phyloP scores from a whole-genome alignment of 2,113 vertebrate genomes.

The Perccottus glenii region DNA sequence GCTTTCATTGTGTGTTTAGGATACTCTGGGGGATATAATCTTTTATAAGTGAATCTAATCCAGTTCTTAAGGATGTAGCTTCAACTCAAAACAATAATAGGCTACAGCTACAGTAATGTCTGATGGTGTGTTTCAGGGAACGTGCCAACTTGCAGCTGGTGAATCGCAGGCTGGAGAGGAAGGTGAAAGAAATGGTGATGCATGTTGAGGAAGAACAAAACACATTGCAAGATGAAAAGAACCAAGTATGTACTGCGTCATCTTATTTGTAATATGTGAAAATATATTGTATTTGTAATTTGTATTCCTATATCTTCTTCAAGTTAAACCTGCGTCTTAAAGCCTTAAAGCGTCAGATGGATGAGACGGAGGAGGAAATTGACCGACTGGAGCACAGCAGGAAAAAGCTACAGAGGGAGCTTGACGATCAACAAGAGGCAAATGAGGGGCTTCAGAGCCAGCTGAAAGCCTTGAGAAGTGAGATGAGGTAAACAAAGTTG shows the following conservation, averaged over 20 bases:
- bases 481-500: slow-evolving; percentile 84
- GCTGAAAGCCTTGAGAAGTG: slow-evolving; percentile 85
- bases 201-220: slow-evolving; percentile 94
- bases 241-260: slow-evolving; percentile 78
- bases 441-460: slow-evolving; percentile 94
- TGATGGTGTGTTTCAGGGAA: slow-evolving; percentile 79
- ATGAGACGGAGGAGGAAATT: slow-evolving; percentile 96
- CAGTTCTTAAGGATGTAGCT: background rate
- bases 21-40: too few relatives aligned
- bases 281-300: background rate
- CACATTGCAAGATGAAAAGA: slow-evolving; percentile 92
- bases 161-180: slow-evolving; percentile 94
- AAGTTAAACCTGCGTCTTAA: slow-evolving; percentile 94
- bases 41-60: too few relatives aligned
- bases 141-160: slow-evolving; percentile 88
- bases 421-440: slow-evolving; percentile 92
- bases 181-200: slow-evolving; percentile 95
- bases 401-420: slow-evolving; percentile 95
- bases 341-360: slow-evolving; percentile 95
- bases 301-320: background rate
- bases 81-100: background rate
- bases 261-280: too few relatives aligned
- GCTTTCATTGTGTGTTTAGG: background rate
- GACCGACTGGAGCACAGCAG: slow-evolving; percentile 91
- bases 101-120: background rate